These are phyloP conservation scores for Eunapius fragilis DNA, from an alignment of 37 sponge, comb jelly and placozoan species.

Conservation along the genomic window DNA sequence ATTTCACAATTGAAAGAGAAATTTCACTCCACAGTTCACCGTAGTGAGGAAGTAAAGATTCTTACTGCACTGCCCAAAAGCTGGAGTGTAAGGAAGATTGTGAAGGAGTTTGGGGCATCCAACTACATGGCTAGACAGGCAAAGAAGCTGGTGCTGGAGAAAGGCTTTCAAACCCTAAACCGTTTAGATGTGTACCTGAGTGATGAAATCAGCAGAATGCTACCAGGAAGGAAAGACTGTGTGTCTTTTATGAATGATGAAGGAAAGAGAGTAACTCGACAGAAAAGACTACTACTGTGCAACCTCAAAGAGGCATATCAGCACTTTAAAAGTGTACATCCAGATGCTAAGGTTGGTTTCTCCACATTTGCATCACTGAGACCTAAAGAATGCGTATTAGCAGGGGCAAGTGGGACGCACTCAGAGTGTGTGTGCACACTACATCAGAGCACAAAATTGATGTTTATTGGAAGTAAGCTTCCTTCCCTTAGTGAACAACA, in stretches of 20 bases:
- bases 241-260: conserved; percentile 17
- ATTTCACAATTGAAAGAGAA: neutral
- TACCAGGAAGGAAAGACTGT: conserved; percentile 64
- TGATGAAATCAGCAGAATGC: too few relatives aligned
- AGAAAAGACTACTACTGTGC: conserved; percentile 49
- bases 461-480: conserved; percentile 12
- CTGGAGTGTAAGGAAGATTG: neutral
- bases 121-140: conserved; percentile 35
- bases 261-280: conserved; percentile 12
- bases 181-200: conserved; percentile 20
- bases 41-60: too few relatives aligned
- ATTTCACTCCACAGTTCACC: neutral
- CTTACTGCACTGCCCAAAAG: neutral
- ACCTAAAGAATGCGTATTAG: conserved; percentile 49
- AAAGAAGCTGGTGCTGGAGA: conserved; percentile 30
- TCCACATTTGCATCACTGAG: conserved; percentile 62
- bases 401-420: conserved; percentile 63
- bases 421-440: conserved; percentile 63
- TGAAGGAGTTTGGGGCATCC: neutral
- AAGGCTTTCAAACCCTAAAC: conserved; percentile 17
- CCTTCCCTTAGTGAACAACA: neutral
- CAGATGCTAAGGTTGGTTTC: conserved; percentile 42
- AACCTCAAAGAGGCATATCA: conserved; percentile 51
- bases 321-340: conserved; percentile 34
- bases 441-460: conserved; percentile 49